Percentiles rank a stretch among this genome's conserved stretches.
These are phyloP conservation scores for Manis pentadactyla DNA, from an alignment of 2,797 vertebrate species.

Conservation along the genomic window DNA sequence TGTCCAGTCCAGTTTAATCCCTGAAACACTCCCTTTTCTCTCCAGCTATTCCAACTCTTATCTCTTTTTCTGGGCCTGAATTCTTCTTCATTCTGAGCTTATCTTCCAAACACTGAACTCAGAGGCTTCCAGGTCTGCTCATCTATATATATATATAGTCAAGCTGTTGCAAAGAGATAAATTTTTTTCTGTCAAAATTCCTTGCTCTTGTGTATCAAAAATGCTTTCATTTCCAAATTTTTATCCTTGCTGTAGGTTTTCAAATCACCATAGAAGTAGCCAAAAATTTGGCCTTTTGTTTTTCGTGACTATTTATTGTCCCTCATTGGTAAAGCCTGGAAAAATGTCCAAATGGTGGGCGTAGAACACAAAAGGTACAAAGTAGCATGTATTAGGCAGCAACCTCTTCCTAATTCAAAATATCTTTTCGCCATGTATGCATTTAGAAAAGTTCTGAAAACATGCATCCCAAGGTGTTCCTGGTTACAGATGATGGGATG, in stretches of 20 bases:
- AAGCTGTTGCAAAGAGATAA: conserved; percentile 4
- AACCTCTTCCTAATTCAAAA: conserved; percentile 48
- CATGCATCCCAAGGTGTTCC: background rate
- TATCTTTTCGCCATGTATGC: background rate
- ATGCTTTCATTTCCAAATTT: conserved; percentile 1
- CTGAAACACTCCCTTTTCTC: background rate
- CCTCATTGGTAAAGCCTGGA: background rate
- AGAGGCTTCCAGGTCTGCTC: background rate
- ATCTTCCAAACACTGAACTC: background rate
- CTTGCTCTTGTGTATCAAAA: background rate
- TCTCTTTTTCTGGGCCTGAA: background rate
- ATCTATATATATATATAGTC: conserved; percentile 11
- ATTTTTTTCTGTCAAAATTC: background rate
- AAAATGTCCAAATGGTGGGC: background rate
- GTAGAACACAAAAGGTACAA: background rate
- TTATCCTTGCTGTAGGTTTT: background rate
- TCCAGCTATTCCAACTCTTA: background rate
- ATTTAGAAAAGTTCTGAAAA: background rate
- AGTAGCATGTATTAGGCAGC: background rate
- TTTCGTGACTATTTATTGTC: background rate
- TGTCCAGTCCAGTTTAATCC: background rate
- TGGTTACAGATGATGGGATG: background rate
- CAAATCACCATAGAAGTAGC: background rate
- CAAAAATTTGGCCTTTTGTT: conserved; percentile 21
- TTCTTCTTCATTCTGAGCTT: background rate